These are phyloP conservation scores for Pheosia gnoma DNA, from an alignment of 2,888 invertebrate genomes.

Conservation along the genomic window DNA sequence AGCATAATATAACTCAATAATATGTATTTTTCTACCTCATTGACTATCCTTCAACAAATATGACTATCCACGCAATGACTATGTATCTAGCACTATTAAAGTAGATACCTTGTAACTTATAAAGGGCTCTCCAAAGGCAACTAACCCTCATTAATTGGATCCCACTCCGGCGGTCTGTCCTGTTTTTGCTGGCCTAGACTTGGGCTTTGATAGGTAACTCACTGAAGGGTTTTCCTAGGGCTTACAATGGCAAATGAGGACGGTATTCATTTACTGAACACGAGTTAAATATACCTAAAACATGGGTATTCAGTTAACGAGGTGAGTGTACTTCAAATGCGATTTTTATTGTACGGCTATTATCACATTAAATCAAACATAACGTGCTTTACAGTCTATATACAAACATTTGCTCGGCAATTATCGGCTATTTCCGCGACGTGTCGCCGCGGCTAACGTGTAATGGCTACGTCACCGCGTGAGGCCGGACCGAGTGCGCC, in stretches of 20 bases:
- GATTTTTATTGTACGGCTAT: too few species aligned
- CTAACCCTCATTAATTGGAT: slow-evolving; percentile 2
- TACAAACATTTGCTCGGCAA: slow-evolving; percentile 1
- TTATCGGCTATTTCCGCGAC: not conserved
- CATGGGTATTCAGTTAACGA: not conserved
- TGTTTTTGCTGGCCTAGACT: not conserved
- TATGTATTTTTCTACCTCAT: too few species aligned
- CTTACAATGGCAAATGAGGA: not conserved
- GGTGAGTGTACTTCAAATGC: too few species aligned
- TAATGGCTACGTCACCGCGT: not conserved
- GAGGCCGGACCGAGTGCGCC: slow-evolving; percentile 5
- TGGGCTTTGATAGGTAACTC: not conserved
- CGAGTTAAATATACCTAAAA: not conserved
- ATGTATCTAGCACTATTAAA: not conserved
- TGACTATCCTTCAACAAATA: too few species aligned
- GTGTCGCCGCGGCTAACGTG: not conserved
- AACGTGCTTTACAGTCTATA: not conserved
- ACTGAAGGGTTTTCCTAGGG: not conserved
- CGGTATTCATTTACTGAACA: not conserved
- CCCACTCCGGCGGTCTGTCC: not conserved
- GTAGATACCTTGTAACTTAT: not conserved
- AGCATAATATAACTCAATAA: too few species aligned
- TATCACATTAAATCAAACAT: too few species aligned
- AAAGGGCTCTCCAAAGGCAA: not conserved
- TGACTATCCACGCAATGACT: too few species aligned